Percentiles rank a stretch among this genome's conserved stretches.
Conservation (phyloP, 37 sponge, comb jelly and placozoan genomes). For the Mnemiopsis leidyi region DNA sequence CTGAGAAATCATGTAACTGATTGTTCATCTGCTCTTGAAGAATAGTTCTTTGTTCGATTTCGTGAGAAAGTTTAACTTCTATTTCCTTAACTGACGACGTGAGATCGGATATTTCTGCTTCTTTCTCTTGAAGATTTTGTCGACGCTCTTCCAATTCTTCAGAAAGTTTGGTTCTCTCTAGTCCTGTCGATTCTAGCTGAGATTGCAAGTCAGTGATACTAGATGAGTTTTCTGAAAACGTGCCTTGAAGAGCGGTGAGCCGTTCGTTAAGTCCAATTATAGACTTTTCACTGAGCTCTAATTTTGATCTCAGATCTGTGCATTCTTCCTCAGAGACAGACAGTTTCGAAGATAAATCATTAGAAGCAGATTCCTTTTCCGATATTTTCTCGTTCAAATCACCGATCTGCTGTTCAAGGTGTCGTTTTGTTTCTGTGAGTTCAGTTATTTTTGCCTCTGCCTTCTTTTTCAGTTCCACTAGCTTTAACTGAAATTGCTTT, state of each 20-base stretch:
- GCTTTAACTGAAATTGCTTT: background rate
- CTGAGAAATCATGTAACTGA: background rate
- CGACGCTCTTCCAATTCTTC: background rate
- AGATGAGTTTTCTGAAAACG: background rate
- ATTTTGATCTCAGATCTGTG: background rate
- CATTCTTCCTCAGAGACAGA: background rate
- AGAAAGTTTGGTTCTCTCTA: background rate
- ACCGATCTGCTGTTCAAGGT: background rate
- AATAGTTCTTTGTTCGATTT: background rate
- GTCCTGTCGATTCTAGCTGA: background rate
- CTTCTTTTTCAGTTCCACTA: slow-evolving; percentile 51
- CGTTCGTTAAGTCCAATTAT: background rate
- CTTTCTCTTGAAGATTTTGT: background rate
- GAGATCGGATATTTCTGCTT: background rate
- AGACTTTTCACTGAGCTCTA: background rate
- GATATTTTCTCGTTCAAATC: background rate
- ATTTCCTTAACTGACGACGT: background rate
- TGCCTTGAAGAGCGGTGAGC: background rate
- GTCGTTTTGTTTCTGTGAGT: background rate
- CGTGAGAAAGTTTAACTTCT: background rate
- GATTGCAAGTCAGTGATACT: background rate
- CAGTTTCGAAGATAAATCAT: background rate
- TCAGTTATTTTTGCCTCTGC: slow-evolving; percentile 41
- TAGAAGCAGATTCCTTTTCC: background rate
- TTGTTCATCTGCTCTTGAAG: background rate